Evolutionary conservation across 1,140 invertebrate species (phyloP), one percentile per base, ranked within the genome.

Genomic region (Oscheius sp.): DNA sequence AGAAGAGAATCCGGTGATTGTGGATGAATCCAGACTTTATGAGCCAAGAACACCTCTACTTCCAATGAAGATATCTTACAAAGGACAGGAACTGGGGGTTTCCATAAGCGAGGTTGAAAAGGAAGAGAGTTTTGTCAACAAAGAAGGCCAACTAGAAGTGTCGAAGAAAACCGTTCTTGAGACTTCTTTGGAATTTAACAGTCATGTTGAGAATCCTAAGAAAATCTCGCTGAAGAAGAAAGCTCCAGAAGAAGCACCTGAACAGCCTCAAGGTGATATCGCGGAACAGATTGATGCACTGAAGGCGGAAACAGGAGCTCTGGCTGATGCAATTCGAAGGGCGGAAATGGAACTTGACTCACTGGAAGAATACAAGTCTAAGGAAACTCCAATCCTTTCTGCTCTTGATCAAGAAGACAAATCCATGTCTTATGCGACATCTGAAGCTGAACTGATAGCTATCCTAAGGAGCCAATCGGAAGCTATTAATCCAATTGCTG

Each of bases 11-110:
- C 59, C 36, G 4, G 42, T 75, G 28, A 69, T 49, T 34, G 61
- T 73, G 29, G 67, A 73, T 59, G 67, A 73, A 23, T 49, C 45
- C 35, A 49, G 59, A n/a, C 13, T 71, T 15, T 70, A 75, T 59
- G 71, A 74, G 46, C 75, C 75, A 23, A 42, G 75, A 68, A 36
- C 66, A 2, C 63, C 75, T 26, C 49, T 74, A 20, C 70, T 76
- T 10, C 75, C 75, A 29, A 34, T 63, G 23, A 76, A 75, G 38
- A 29, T 76, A 1, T 49, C 46, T 2, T 76, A 75, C 55, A 76
- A 76, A 58, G 75, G 75, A 13, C 71, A 76, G 34, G 62, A 67
- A 28, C 67, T 74, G 15, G 66, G 35, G 20, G 46, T 68, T n/a
- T 31, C 26, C 13, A 49, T 68, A 3, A 62, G 63, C 10, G 46